Conservation (phyloP, 2,888 invertebrate species). For the Rhingia campestris region DNA sequence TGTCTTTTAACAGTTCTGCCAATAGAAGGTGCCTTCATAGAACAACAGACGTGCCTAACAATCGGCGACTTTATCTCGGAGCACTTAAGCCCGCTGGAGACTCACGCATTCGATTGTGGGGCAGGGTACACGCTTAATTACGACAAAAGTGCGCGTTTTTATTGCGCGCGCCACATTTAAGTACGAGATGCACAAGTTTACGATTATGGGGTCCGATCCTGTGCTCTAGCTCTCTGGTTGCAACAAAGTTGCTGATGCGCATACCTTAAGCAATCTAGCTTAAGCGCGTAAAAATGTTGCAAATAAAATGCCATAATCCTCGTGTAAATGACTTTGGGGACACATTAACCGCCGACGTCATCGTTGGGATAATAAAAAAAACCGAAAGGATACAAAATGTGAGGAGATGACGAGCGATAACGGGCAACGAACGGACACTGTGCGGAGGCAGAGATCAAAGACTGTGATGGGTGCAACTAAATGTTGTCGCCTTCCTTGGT, state of each 20-base stretch:
- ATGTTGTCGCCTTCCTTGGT: not conserved
- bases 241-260: slow-evolving; percentile 60
- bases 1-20: slow-evolving; percentile 35
- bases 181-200: slow-evolving; percentile 66
- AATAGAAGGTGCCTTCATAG: slow-evolving; percentile 17
- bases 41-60: not conserved
- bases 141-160: slow-evolving; percentile 69
- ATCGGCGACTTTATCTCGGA: slow-evolving; percentile 18
- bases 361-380: not conserved
- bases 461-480: slow-evolving; percentile 11
- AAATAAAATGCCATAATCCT: slow-evolving; percentile 36
- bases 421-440: slow-evolving; percentile 1
- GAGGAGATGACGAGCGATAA: slow-evolving; percentile 54
- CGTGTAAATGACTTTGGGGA: slow-evolving; percentile 43
- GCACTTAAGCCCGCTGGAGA: slow-evolving; percentile 70
- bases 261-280: slow-evolving; percentile 60
- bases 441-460: slow-evolving; percentile 39
- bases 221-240: slow-evolving; percentile 37
- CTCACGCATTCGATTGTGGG: slow-evolving; percentile 55
- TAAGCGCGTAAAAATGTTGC: slow-evolving; percentile 65
- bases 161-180: slow-evolving; percentile 52
- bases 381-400: not conserved
- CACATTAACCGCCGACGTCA: slow-evolving; percentile 21
- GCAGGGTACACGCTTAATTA: slow-evolving; percentile 37
- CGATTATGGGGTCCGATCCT: slow-evolving; percentile 51